Conservation (phyloP, 2,797 vertebrate species). For the Typhlichthys eigenmanni region DNA sequence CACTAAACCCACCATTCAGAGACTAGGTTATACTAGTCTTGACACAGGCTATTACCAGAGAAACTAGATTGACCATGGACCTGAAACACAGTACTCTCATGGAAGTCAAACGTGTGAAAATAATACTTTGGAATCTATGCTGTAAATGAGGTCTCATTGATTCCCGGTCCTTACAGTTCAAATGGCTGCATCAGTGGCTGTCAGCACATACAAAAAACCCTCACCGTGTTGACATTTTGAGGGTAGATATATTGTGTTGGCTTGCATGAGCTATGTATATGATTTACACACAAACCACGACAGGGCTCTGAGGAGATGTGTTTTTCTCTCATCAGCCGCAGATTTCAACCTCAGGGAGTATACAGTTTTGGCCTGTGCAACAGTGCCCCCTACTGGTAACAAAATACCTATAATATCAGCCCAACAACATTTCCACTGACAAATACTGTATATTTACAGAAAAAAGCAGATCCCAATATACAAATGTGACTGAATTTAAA, state of each 20-base stretch:
- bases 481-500: too few species aligned
- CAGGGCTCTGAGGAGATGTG: slow-evolving; percentile 41
- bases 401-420: slow-evolving; percentile 2
- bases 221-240: slow-evolving; percentile 55
- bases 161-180: slow-evolving; percentile 48
- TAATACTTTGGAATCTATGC: slow-evolving; percentile 54
- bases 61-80: slow-evolving; percentile 42
- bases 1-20: slow-evolving; percentile 30
- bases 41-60: slow-evolving; percentile 61
- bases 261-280: slow-evolving; percentile 51
- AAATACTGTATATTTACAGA: too few species aligned
- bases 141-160: slow-evolving; percentile 47
- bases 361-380: slow-evolving; percentile 58
- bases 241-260: slow-evolving; percentile 47
- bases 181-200: slow-evolving; percentile 44
- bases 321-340: slow-evolving; percentile 33
- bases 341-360: slow-evolving; percentile 28
- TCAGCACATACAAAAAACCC: slow-evolving; percentile 50
- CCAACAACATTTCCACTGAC: slow-evolving; percentile 16
- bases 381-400: slow-evolving; percentile 79
- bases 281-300: slow-evolving; percentile 53
- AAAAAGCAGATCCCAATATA: too few species aligned
- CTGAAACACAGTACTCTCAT: slow-evolving; percentile 51
- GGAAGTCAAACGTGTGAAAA: slow-evolving; percentile 63
- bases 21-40: slow-evolving; percentile 53